Evolutionary conservation across 1,140 invertebrate genomes (phyloP).

Genomic region (Nasonia vitripennis): DNA sequence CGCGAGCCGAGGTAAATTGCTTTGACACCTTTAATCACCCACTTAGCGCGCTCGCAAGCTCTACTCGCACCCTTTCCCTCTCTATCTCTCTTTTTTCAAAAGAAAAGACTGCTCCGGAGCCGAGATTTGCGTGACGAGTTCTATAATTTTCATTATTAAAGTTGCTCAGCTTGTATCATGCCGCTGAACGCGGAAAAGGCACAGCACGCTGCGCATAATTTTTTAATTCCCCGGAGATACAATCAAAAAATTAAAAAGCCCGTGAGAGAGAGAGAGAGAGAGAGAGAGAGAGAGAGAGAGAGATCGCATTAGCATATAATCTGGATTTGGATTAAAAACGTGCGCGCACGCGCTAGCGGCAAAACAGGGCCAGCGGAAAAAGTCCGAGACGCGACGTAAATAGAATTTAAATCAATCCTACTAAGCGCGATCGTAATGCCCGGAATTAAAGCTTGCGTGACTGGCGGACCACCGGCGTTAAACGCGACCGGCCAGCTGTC

Average conservation of each 20-base stretch:
- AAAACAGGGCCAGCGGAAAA: no score
- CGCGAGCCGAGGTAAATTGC: not conserved
- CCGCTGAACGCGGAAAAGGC: not conserved
- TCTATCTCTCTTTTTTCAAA: not conserved
- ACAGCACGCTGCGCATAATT: not conserved
- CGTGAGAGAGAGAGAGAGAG: not conserved
- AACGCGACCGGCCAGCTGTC: not conserved
- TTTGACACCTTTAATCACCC: conserved; percentile 3
- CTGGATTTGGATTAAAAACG: not conserved
- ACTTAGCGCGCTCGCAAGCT: not conserved
- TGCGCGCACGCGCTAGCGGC: not conserved
- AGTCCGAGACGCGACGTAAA: not conserved
- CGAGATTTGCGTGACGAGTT: not conserved
- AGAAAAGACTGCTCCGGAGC: not conserved
- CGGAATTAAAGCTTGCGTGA: not conserved
- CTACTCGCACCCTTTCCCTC: not conserved
- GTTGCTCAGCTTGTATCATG: not conserved
- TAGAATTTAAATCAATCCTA: not conserved
- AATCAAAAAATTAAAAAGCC: conserved; percentile 30
- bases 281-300: no score
- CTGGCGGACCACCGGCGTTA: not conserved
- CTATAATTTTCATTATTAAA: conserved; percentile 17
- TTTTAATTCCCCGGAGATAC: not conserved
- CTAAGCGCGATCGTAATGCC: no score
- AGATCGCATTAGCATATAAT: conserved; percentile 18